Evolutionary conservation across 1,140 invertebrate genomes (phyloP).

Genomic region (Aplysia californica): DNA sequence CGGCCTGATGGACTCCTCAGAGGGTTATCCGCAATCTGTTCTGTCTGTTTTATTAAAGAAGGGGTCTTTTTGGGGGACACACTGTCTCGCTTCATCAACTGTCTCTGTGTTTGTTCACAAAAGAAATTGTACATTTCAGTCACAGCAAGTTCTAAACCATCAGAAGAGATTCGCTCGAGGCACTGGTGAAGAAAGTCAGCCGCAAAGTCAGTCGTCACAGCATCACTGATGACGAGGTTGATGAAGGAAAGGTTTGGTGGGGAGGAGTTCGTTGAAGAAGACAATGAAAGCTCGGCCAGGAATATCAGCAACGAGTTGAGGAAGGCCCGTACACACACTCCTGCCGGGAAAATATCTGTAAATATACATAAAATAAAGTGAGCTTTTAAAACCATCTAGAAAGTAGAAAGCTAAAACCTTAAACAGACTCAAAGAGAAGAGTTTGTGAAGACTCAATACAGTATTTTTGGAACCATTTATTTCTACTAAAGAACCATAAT

Average conservation of each 20-base stretch:
- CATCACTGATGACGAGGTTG: background rate
- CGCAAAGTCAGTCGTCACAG: background rate
- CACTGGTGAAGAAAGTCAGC: background rate
- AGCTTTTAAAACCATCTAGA: too few relatives aligned
- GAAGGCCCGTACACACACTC: background rate
- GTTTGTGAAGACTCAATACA: too few relatives aligned
- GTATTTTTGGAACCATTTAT: too few relatives aligned
- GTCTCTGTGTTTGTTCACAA: background rate
- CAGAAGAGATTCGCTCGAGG: background rate
- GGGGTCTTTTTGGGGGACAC: background rate
- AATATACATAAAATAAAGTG: too few relatives aligned
- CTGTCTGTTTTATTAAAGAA: background rate
- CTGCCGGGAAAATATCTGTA: background rate
- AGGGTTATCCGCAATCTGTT: background rate
- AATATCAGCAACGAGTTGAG: background rate
- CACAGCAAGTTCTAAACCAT: background rate
- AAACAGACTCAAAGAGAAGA: too few relatives aligned
- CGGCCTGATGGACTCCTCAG: background rate
- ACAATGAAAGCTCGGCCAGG: background rate
- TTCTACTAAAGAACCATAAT: too few relatives aligned
- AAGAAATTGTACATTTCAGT: background rate
- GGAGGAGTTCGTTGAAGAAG: background rate
- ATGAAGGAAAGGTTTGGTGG: background rate
- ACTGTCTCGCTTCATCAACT: background rate
- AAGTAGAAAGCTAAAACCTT: too few relatives aligned